Evolutionary conservation across 2,888 invertebrate species (phyloP).

Genomic region (Chymomyza procnemis): DNA sequence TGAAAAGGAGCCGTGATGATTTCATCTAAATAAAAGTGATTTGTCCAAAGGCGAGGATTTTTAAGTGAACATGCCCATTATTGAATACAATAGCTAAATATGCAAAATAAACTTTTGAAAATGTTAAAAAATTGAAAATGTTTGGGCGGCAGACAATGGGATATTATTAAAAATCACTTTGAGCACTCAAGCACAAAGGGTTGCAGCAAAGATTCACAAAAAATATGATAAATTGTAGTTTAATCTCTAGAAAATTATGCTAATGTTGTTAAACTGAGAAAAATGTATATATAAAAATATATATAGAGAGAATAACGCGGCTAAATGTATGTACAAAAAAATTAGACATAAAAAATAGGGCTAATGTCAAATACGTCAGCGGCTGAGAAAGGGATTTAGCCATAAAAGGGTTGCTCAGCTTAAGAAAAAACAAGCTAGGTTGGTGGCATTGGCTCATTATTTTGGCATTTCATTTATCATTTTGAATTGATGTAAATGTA

Average conservation of each 20-base stretch:
- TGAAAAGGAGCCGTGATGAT: not conserved
- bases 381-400: not conserved
- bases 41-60: not conserved
- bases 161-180: slow-evolving; percentile 69
- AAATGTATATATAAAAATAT: slow-evolving; percentile 26
- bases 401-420: slow-evolving; percentile 46
- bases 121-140: not conserved
- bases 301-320: not conserved
- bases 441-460: slow-evolving; percentile 52
- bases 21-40: not conserved
- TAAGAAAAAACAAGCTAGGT: slow-evolving; percentile 1
- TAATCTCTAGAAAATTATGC: slow-evolving; percentile 68
- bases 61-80: not conserved
- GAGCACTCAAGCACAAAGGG: slow-evolving; percentile 49
- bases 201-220: slow-evolving; percentile 31
- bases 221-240: slow-evolving; percentile 70
- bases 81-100: not conserved
- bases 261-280: slow-evolving; percentile 42
- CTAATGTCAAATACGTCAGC: slow-evolving; percentile 35
- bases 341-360: slow-evolving; percentile 9
- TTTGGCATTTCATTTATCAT: slow-evolving; percentile 70
- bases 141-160: not conserved
- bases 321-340: not conserved
- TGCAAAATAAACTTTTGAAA: not conserved
- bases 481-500: slow-evolving; percentile 61